Evolutionary conservation across 37 sponge, comb jelly and placozoan species (phyloP), one percentile per base, ranked within the genome.

Genomic region (Bolinopsis microptera): DNA sequence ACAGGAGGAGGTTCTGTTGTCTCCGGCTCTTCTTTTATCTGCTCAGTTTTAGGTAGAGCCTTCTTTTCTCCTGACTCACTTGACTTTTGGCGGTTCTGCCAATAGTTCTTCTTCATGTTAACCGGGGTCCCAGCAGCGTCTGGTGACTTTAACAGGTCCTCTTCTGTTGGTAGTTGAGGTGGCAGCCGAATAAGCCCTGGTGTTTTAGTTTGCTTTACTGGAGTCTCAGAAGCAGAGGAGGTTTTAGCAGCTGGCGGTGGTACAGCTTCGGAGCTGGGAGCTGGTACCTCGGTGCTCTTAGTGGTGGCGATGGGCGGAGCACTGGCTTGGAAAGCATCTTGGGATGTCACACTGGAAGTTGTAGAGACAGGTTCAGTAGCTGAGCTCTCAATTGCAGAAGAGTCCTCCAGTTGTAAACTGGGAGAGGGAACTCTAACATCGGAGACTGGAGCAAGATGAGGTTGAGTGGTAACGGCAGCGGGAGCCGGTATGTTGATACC

Each of bases 91-190:
- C 80, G 80, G 2, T 86, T 86, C 22, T 86, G 90, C 90, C 90
- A 86, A 30, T 86, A 86, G 30, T 86, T 86, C 26, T 86, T 39
- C 90, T 86, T 86, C 90, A 86, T 86, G 27, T 38, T 39, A 0
- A 34, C 61, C 0, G 90, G 90, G 3, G 90, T 86, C 1, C 36
- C 26, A 8, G 61, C 61, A 38, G 61, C 61, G 0, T 86, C 90
- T 0, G 90, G 90, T 86, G 90, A 86, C 24, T 86, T 86, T 9
- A 86, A n/a, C 25, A 86, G 90, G 21, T 86, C 90, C 25, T 86
- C 90, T 28, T 86, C 61, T 1, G 90, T 86, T 3, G 90, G 90
- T 1, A 86, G 41, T 34, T 86, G 90, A 25, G n/a, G 90, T 0
- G 90, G 90, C 0, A 86, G 27, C 35, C 90, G 90, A 3, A 86